Base-by-base conservation (phyloP, 2,888 invertebrate species). In the Heliconius erato region DNA sequence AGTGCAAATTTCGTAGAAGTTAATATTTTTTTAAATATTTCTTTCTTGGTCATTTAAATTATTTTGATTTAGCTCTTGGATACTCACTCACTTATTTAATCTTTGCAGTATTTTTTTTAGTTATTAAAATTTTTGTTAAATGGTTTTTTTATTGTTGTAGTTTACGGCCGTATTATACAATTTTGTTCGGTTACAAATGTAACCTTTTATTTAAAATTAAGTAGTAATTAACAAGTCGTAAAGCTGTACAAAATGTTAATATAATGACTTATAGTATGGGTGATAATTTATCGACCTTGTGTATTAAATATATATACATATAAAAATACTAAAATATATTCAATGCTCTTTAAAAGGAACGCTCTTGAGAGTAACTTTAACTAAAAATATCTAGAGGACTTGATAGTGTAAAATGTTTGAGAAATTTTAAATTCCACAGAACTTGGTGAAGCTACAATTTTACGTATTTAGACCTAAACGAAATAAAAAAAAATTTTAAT, bases 321-420 rank as follows among this genome's bases (percentile, higher is more conserved):
- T 72, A 49, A 49, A 44, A 26, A 49, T 7, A 49, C 44, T 44
- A 49, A 72, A 49, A 49, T 16, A 40, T 72, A 44, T 72, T 72
- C 26, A 28, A 9, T 26, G 12, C 3, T 1, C 0, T 26, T 72
- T 28, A 44, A 26, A 72, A 72, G 72, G 26, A 49, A 72, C 72
- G 71, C n/a, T 72, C 44, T 44, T 44, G 16, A 49, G 44, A 49
- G 72, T 44, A 14, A 26, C 19, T 72, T 26, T 26, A 44, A 26
- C 16, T 72, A 72, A 72, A 54, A 72, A 72, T 26, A 72, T 49
- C 26, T 49, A 49, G 26, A 49, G 72, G 44, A 44, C n/a, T 44
- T 72, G 44, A 72, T 72, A 72, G 72, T 26, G 26, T 44, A 72
- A 44, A 72, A 72, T 72, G 72, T 16, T 72, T 26, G 72, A 16